These are phyloP conservation scores for Enteromius radiatus DNA, from an alignment of 2,797 vertebrate genomes.

Conservation along the genomic window DNA sequence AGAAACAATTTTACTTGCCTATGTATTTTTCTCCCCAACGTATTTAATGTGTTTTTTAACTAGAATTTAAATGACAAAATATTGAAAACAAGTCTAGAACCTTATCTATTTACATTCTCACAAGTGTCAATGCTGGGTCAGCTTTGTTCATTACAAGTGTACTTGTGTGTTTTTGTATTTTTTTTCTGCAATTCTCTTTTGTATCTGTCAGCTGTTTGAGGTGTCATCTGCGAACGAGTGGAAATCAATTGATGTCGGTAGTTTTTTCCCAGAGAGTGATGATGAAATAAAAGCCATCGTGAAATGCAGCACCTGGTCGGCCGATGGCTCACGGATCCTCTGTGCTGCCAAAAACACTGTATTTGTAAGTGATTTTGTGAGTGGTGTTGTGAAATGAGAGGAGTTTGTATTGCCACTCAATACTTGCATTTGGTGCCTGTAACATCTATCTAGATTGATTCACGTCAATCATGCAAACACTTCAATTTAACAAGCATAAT, in stretches of 20 bases:
- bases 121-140: not conserved
- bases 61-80: no score
- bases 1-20: not conserved
- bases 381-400: constrained; percentile 30
- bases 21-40: not conserved
- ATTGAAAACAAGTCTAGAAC: not conserved
- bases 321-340: constrained; percentile 81
- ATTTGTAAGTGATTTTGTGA: constrained; percentile 82
- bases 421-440: constrained; percentile 29
- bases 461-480: not conserved
- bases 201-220: constrained; percentile 83
- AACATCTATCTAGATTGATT: not conserved
- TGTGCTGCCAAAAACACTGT: constrained; percentile 85
- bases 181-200: not conserved
- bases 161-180: no score
- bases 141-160: not conserved
- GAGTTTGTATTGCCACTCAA: not conserved
- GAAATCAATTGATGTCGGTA: constrained; percentile 83
- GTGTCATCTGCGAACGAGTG: constrained; percentile 83
- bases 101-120: not conserved
- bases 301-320: constrained; percentile 92
- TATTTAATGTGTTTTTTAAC: not conserved
- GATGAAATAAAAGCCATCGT: constrained; percentile 83
- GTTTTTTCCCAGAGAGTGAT: constrained; percentile 77
- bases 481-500: not conserved